Evolutionary conservation across 2,888 invertebrate species (phyloP).

Genomic region (Thera obeliscata): DNA sequence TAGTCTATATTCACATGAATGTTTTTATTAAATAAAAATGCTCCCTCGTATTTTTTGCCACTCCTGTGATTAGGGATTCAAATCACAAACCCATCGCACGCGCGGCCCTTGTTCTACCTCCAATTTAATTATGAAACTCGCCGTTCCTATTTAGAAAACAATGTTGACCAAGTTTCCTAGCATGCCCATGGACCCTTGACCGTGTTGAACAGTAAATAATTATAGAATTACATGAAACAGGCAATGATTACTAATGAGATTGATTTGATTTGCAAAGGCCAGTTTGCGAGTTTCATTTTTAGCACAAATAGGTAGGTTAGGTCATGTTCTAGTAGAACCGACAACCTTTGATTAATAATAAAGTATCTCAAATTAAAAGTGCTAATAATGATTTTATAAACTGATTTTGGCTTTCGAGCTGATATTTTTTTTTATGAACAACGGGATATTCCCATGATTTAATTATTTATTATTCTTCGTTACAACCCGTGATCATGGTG

Average conservation of each 20-base stretch:
- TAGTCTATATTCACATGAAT: not conserved
- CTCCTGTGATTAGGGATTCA: slow-evolving; percentile 62
- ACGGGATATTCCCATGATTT: no score
- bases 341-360: no score
- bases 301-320: no score
- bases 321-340: no score
- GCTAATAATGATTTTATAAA: no score
- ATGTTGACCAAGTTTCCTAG: slow-evolving; percentile 32
- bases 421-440: no score
- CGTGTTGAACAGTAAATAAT: slow-evolving; percentile 9
- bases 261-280: not conserved
- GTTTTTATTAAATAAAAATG: slow-evolving; percentile 3
- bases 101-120: slow-evolving; percentile 48
- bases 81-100: slow-evolving; percentile 59
- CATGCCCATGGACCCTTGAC: slow-evolving; percentile 4
- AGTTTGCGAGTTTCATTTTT: not conserved
- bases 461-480: no score
- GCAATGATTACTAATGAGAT: not conserved
- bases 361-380: no score
- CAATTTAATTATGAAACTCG: slow-evolving; percentile 67
- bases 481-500: no score
- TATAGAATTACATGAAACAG: not conserved
- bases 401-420: no score
- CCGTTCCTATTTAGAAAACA: slow-evolving; percentile 45
- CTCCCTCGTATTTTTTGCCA: slow-evolving; percentile 14